A percentile compares a stretch with the other conserved stretches of the same genome.
Evolutionary conservation across 2,113 vertebrate species (phyloP).

Genomic region (Otis tarda): DNA sequence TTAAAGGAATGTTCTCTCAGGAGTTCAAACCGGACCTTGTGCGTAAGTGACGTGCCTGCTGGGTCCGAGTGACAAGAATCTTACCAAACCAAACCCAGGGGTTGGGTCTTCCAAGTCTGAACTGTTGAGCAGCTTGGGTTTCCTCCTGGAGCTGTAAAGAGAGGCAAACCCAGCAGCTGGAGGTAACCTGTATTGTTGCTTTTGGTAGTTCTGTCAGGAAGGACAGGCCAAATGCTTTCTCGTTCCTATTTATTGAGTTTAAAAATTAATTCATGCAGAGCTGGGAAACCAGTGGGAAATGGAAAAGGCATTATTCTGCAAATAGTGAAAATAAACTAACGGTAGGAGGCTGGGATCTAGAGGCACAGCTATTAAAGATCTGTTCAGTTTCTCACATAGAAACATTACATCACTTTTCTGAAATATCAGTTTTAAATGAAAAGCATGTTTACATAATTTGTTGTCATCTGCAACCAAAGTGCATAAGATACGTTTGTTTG

Average conservation of each 20-base stretch:
- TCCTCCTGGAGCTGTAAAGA: too few relatives aligned
- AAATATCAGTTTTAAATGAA: not conserved
- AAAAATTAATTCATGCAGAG: not conserved
- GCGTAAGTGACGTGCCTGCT: fast-evolving
- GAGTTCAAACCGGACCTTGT: fast-evolving
- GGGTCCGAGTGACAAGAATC: fast-evolving
- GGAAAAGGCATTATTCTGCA: not conserved
- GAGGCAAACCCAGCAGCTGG: fast-evolving
- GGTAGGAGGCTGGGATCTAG: not conserved
- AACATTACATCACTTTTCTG: not conserved
- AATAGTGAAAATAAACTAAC: not conserved
- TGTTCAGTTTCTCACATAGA: fast-evolving
- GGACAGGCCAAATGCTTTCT: fast-evolving
- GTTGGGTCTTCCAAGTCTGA: not conserved
- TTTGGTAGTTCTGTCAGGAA: not conserved
- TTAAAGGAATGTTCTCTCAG: fast-evolving
- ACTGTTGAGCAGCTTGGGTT: not conserved
- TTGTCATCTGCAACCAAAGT: not conserved
- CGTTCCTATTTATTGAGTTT: not conserved
- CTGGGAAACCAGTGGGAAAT: not conserved
- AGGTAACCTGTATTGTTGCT: fast-evolving
- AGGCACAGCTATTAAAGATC: not conserved
- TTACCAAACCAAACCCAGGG: fast-evolving
- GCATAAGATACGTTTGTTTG: not conserved
- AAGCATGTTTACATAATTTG: not conserved